Conservation (phyloP, 2,113 vertebrate genomes). For the Odontesthes bonariensis region DNA sequence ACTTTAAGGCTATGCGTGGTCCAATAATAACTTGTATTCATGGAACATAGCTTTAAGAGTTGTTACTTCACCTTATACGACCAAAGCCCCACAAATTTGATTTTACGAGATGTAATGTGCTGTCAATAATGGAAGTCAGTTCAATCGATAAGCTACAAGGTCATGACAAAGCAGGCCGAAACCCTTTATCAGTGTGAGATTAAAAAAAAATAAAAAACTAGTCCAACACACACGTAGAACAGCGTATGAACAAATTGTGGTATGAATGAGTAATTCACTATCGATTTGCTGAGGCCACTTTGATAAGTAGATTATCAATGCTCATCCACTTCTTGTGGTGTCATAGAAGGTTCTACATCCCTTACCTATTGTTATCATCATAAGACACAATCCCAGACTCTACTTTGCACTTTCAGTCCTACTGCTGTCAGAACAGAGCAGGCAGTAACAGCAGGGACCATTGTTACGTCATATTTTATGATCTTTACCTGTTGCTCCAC, state of each 20-base stretch:
- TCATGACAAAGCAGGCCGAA: not conserved
- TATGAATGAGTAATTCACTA: constrained; percentile 38
- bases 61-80: too few relatives aligned
- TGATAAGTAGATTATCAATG: constrained; percentile 64
- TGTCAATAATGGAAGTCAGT: not conserved
- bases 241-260: constrained; percentile 15
- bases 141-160: not conserved
- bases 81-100: too few relatives aligned
- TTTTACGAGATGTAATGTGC: too few relatives aligned
- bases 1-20: not conserved
- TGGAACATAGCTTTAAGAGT: too few relatives aligned
- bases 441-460: not conserved
- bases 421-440: constrained; percentile 3
- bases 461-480: constrained; percentile 49
- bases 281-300: constrained; percentile 31
- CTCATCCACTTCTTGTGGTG: constrained; percentile 21
- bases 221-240: not conserved
- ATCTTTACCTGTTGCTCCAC: constrained; percentile 6
- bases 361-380: constrained; percentile 48
- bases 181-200: constrained; percentile 28
- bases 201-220: constrained; percentile 10
- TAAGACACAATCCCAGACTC: constrained; percentile 26
- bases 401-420: constrained; percentile 55
- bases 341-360: constrained; percentile 27
- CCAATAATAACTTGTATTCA: not conserved